Base-by-base conservation (phyloP, 2,113 vertebrate genomes). In the Thomomys bottae region DNA sequence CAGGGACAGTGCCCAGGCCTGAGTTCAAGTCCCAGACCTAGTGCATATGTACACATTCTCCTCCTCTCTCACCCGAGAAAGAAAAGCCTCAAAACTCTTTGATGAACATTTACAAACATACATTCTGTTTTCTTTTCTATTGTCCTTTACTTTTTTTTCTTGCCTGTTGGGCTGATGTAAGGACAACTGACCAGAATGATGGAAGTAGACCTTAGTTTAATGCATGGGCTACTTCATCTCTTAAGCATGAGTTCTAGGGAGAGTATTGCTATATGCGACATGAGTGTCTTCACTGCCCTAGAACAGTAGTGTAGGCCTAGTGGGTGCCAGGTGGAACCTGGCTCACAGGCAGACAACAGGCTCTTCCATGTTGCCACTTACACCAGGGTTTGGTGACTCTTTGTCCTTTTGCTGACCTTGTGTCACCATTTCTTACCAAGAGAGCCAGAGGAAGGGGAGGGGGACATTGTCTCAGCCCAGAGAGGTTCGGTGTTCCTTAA, bases 291-390 rank as follows among this genome's bases (percentile, higher is more conserved):
- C 28, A 3, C 42, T 84, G 24, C 54, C 63, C 26, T 4, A 66
- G 54, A 63, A 54, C 59, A 78, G 18, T 42, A 6, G 82, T 18
- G 7, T 36, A 81, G 63, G 9, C n/a, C 5, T 34, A 36, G 66
- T 57, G 34, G 18, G 45, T 8, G 4, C 67, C 36, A 23, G 57
- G 49, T 28, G 8, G 23, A 54, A n/a, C 86, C 70, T 32, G 18
- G 6, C 36, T 12, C 26, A 20, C 5, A 0, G 3, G 59, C 36
- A 26, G 5, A 2, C 21, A 10, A 1, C 21, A 28, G 1, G 26
- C 54, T 73, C n/a, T 68, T 68, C 45, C 9, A 2, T 8, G 54
- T 15, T 66, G 24, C 24, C 40, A 3, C 38, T 84, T 34, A 21
- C 6, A 21, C 36, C 34, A 6, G 2, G 2, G 12, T 66, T 67